Base-by-base conservation (phyloP, 2,888 invertebrate species). In the Chirona hameri region DNA sequence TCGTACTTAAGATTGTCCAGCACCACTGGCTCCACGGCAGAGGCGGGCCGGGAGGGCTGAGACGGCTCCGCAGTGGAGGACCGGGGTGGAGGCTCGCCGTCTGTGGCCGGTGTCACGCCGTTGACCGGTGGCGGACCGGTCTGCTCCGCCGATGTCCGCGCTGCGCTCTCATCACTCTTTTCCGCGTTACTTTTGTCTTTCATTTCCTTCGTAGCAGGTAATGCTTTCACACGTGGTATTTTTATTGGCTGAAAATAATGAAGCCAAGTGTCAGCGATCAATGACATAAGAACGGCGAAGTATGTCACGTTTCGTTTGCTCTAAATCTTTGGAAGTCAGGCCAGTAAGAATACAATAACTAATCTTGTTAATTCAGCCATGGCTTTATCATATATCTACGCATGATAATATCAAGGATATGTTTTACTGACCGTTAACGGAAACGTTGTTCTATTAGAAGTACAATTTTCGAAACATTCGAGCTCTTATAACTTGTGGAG, bases 21-120 rank as follows among this genome's bases (percentile, higher is more conserved):
- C 39, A 80, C 80, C 52, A 84, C 83, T 9, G 79, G 83, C 81
- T 84, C 84, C 18, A 82, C 80, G 79, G 69, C 83, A 3, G 80
- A 39, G n/a, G 82, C 81, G 15, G 83, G 60, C 15, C 82, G 79
- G 14, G 57, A 10, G n/a, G 24, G 57, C 31, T 39, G 29, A 52
- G 60, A 81, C 12, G 81, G 82, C 5, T 57, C 55, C n/a, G 12
- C 48, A 7, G 48, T 48, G 9, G 9, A 12, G 48, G 9, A 7
- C 48, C 48, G 48, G 48, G 9, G 48, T n/a, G n/a, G n/a, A n/a
- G n/a, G 48, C 9, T 7, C 48, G 48, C 12, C 48, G 12, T 48
- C 48, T 48, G 48, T 7, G 9, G 9, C 48, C 48, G 48, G 48
- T 14, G 27, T n/a, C 21, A 10, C 79, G 7, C 31, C 83, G 39